Conservation (phyloP, 2,888 invertebrate genomes). For the Drosophila eohydei region DNA sequence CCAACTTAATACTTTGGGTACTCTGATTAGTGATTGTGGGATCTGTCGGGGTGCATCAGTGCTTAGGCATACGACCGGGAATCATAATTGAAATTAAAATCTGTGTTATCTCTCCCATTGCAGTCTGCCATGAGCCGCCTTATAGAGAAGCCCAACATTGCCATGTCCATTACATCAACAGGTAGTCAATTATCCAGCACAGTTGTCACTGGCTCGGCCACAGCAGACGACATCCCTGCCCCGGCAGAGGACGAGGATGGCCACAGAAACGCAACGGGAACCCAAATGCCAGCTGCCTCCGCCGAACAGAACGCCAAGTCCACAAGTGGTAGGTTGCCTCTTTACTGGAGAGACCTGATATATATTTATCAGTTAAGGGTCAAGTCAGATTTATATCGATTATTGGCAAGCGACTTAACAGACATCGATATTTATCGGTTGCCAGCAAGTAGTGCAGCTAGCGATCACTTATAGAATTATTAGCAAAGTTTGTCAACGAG, state of each 20-base stretch:
- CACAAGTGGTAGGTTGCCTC: slow-evolving; percentile 21
- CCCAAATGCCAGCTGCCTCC: slow-evolving; percentile 2
- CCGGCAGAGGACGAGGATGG: slow-evolving; percentile 56
- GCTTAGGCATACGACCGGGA: not conserved
- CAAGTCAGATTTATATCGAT: not conserved
- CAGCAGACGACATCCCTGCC: slow-evolving; percentile 33
- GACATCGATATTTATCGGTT: not conserved
- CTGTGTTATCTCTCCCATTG: slow-evolving; percentile 1
- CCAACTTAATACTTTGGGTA: slow-evolving; percentile 3
- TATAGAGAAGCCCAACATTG: slow-evolving; percentile 84
- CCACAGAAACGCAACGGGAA: slow-evolving; percentile 8
- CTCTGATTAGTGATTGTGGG: slow-evolving; percentile 15
- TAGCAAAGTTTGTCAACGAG: too few relatives aligned
- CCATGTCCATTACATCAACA: slow-evolving; percentile 83
- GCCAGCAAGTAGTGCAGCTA: not conserved
- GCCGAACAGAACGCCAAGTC: slow-evolving; percentile 22
- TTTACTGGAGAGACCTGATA: not conserved
- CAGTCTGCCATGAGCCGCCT: slow-evolving; percentile 84
- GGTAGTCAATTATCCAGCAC: slow-evolving; percentile 73
- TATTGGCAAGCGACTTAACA: not conserved
- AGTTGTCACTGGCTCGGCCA: slow-evolving; percentile 32
- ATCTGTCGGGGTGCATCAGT: not conserved
- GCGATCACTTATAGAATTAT: too few relatives aligned
- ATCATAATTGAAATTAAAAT: slow-evolving; percentile 13
- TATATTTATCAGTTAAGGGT: not conserved